Evolutionary conservation across 2,113 vertebrate species (phyloP).

Genomic region (Chaetura pelagica): DNA sequence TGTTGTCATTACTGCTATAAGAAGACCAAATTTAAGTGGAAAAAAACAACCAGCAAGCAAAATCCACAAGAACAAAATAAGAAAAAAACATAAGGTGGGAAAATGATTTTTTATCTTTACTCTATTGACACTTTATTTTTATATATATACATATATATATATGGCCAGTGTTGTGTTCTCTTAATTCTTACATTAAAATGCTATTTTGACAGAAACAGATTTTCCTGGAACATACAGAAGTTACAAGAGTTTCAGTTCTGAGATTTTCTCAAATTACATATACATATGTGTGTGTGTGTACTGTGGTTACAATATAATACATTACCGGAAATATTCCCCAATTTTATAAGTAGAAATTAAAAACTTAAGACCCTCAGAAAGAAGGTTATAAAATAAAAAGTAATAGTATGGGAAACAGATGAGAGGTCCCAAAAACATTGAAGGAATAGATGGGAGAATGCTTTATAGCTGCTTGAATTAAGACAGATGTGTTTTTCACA

Average conservation of each 20-base stretch:
- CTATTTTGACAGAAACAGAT: not conserved
- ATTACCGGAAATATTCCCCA: not conserved
- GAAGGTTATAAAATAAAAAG: not conserved
- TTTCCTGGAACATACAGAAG: not conserved
- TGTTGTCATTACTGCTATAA: not conserved
- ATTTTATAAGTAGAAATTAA: not conserved
- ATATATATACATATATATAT: not conserved
- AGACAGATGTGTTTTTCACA: not conserved
- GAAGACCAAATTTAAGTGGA: not conserved
- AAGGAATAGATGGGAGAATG: not conserved
- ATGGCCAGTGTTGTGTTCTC: not conserved
- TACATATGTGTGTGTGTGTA: not conserved
- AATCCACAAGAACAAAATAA: not conserved
- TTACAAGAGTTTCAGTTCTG: not conserved
- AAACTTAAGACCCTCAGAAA: not conserved
- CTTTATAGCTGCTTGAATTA: not conserved
- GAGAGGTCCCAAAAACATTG: not conserved
- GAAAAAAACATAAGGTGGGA: not conserved
- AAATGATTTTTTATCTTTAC: not conserved
- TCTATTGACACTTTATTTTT: not conserved
- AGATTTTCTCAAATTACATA: not conserved
- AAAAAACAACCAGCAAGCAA: not conserved
- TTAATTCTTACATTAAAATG: not conserved
- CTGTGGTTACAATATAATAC: not conserved
- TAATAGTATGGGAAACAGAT: not conserved